A percentile compares a stretch with the other conserved stretches of the same genome.
Conservation (phyloP, 2,113 vertebrate genomes). For the Rhinoderma darwinii region DNA sequence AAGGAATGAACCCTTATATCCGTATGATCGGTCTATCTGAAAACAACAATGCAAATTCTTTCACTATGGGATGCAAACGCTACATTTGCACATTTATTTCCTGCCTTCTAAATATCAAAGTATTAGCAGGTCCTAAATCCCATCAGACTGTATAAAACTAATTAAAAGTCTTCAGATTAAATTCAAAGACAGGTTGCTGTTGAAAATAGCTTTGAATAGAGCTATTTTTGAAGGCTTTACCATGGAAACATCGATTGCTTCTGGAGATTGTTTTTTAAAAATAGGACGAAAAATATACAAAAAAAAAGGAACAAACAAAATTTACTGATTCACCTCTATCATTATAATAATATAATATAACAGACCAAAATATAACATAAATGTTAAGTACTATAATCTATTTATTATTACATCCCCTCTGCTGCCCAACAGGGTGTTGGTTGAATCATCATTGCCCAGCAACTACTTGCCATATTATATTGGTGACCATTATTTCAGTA, state of each 20-base stretch:
- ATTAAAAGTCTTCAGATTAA: slow-evolving; percentile 21
- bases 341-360: not conserved
- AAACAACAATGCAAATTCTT: not conserved
- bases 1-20: not conserved
- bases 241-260: slow-evolving; percentile 21
- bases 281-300: not conserved
- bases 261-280: not conserved
- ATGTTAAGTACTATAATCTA: too few species aligned
- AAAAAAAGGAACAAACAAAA: not conserved
- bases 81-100: not conserved
- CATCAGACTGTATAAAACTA: not conserved
- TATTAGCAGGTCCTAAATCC: not conserved
- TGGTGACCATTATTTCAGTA: too few species aligned
- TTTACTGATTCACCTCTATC: not conserved
- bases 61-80: not conserved
- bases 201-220: not conserved
- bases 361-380: not conserved
- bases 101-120: not conserved
- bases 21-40: not conserved
- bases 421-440: too few species aligned
- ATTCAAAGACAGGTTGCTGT: not conserved
- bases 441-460: too few species aligned
- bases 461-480: too few species aligned
- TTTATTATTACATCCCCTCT: too few species aligned
- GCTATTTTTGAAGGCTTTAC: slow-evolving; percentile 8